Evolutionary conservation across 2,113 vertebrate species (phyloP).

Genomic region (Platycercus adscitus): DNA sequence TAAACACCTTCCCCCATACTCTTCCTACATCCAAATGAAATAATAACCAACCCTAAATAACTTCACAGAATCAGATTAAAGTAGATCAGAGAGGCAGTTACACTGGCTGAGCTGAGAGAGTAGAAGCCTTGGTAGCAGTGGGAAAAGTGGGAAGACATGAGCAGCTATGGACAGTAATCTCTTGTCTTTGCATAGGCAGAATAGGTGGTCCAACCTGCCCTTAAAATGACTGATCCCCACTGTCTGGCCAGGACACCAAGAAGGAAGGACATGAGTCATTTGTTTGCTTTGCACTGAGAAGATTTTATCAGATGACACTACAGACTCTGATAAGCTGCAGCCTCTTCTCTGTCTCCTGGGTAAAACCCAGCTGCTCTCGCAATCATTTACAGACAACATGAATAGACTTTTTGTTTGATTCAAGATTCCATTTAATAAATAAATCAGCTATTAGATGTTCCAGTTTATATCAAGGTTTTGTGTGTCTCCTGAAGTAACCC

Average conservation of each 20-base stretch:
- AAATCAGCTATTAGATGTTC: constrained; percentile 63
- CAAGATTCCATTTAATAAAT: constrained; percentile 62
- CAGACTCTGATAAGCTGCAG: constrained; percentile 55
- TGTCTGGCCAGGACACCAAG: not conserved
- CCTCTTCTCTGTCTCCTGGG: constrained; percentile 59
- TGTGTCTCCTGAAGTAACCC: constrained; percentile 32
- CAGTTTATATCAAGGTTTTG: constrained; percentile 45
- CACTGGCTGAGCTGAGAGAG: not conserved
- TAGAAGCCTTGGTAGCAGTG: not conserved
- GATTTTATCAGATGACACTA: constrained; percentile 70
- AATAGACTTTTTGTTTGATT: constrained; percentile 66
- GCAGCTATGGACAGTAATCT: not conserved
- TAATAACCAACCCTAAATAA: not conserved
- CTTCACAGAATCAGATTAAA: not conserved
- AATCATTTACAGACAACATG: constrained; percentile 70
- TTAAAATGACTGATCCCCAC: constrained; percentile 39
- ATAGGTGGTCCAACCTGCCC: constrained; percentile 38
- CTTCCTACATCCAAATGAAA: not conserved
- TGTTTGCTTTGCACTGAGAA: constrained; percentile 46
- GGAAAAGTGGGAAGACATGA: not conserved
- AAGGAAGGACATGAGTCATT: constrained; percentile 64
- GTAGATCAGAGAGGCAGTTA: not conserved
- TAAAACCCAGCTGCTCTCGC: constrained; percentile 53
- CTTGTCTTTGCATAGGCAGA: not conserved
- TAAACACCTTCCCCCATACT: not conserved